Evolutionary conservation across 1,140 invertebrate genomes (phyloP).

Genomic region (Lineus longissimus): DNA sequence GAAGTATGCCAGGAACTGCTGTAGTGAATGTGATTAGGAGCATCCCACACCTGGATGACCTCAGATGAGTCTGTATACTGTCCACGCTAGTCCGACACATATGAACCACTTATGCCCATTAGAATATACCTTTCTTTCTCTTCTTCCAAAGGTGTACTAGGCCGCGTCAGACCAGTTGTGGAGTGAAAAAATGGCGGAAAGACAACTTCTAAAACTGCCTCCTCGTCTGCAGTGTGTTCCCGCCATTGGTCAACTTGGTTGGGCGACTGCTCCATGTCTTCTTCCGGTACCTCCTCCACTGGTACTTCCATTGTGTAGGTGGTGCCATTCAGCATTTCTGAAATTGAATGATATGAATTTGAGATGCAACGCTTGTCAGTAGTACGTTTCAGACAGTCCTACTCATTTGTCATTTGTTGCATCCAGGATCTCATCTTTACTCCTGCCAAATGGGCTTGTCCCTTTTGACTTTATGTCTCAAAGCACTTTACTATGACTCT

Average conservation of each 20-base stretch:
- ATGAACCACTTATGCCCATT: not conserved
- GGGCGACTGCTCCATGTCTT: constrained; percentile 2
- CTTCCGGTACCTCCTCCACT: constrained; percentile 1
- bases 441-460: too few relatives aligned
- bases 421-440: too few relatives aligned
- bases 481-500: too few relatives aligned
- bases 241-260: constrained; percentile 10
- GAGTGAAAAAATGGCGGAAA: constrained; percentile 50
- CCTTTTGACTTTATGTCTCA: too few relatives aligned
- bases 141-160: constrained; percentile 34
- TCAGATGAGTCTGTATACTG: not conserved
- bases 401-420: too few relatives aligned
- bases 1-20: too few relatives aligned
- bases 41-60: not conserved
- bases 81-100: not conserved
- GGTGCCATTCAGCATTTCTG: not conserved
- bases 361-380: too few relatives aligned
- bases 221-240: constrained; percentile 30
- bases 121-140: constrained; percentile 35
- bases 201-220: constrained; percentile 32
- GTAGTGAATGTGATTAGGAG: not conserved
- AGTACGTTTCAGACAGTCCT: too few relatives aligned
- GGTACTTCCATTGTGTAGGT: not conserved
- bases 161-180: constrained; percentile 47
- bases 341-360: not conserved